phyloP scores from a whole-genome alignment of 2,888 invertebrate species.

The Lochmaea crataegi region DNA sequence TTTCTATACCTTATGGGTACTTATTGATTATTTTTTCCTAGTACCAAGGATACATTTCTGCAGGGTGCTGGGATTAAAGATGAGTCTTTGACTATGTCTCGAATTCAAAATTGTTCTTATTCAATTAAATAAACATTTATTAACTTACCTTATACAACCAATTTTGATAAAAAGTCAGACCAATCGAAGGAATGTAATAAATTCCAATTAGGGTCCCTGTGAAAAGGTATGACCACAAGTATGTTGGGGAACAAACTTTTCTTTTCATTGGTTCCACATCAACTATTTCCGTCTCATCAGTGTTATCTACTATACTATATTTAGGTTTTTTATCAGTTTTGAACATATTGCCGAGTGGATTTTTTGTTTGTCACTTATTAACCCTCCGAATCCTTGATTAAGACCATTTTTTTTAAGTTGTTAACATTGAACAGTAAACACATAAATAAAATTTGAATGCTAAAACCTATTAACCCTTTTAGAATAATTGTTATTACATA shows the following conservation, averaged over 20 bases:
- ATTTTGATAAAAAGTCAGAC: constrained; percentile 97
- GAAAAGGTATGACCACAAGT: constrained; percentile 61
- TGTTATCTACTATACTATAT: constrained; percentile 43
- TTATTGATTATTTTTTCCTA: too few species aligned
- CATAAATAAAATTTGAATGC: too few species aligned
- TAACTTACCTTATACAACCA: constrained; percentile 82
- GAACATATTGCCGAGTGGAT: constrained; percentile 40
- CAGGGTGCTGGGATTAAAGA: too few species aligned
- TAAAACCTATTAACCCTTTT: too few species aligned
- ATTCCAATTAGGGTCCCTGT: constrained; percentile 74
- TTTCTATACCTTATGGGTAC: too few species aligned
- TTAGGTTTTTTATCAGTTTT: constrained; percentile 40
- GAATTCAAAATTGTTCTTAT: too few species aligned
- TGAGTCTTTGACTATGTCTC: too few species aligned
- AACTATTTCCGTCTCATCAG: constrained; percentile 51
- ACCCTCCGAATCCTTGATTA: constrained; percentile 4
- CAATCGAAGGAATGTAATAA: constrained; percentile 93
- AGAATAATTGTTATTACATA: too few species aligned
- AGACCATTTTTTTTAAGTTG: background rate
- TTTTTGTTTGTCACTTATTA: constrained; percentile 17
- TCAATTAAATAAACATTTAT: background rate
- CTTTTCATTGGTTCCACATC: constrained; percentile 58
- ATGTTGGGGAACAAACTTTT: constrained; percentile 57
- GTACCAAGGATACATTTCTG: too few species aligned
- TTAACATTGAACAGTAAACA: too few species aligned